Evolutionary conservation across 2,797 vertebrate genomes (phyloP), one percentile per base, ranked within the genome.

Genomic region (Malacoctenus gilli): DNA sequence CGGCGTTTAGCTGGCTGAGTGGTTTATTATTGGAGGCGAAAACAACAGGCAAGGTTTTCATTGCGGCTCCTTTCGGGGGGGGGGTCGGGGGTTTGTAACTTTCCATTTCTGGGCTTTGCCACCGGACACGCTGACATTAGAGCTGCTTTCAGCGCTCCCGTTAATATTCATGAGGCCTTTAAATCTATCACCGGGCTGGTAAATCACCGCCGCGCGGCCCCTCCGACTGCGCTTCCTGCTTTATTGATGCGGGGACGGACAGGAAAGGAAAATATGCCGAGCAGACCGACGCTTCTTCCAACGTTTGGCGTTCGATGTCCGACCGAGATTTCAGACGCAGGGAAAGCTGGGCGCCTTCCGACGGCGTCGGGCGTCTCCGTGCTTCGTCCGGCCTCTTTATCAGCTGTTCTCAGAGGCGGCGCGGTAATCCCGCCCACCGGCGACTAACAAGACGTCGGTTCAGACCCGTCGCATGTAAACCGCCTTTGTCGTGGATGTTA

Each of bases 401-500:
- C 47, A 28, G 55, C 51, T 65, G 58, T 46, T n/a, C 51, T 41
- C 46, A 49, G 46, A 66, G 11, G 11, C 37, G 31, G 31, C 8
- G 21, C 35, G 70, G 44, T 64, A 71, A 77, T 81, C 66, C 73
- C 49, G 47, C 41, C 68, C 68, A 31, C 2, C 19, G 25, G 71
- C 57, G 52, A 28, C 48, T 49, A 75, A 59, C 55, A 69, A 60
- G 36, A 57, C 19, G 50, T 22, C 53, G 56, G n/a, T 62, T 43
- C 36, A 46, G 68, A 58, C 56, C 59, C 68, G 57, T 59, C 22
- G 54, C 10, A 36, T 64, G 37, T 48, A 51, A 59, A 66, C 52
- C 8, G 5, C 60, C 76, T 59, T 71, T 77, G 40, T 49, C 52
- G 50, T 57, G 78, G 67, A 70, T 79, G 59, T 75, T 79, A 68